phyloP scores from a whole-genome alignment of 2,888 invertebrate species.

The Megamerina dolium region DNA sequence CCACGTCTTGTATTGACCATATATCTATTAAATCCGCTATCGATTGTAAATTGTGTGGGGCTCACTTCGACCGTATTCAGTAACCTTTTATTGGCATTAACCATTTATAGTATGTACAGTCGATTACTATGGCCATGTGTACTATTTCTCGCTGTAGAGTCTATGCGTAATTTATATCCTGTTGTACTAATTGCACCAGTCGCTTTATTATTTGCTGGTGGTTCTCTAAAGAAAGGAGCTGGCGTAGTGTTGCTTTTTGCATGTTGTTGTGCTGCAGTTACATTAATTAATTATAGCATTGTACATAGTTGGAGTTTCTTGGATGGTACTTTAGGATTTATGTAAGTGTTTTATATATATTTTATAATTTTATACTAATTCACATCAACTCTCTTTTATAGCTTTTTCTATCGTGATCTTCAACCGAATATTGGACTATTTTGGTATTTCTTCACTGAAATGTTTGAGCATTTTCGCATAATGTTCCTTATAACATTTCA shows the following conservation, averaged over 20 bases:
- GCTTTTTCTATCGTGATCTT: slow-evolving; percentile 84
- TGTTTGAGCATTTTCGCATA: slow-evolving; percentile 97
- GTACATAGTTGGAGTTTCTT: slow-evolving; percentile 61
- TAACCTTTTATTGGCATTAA: slow-evolving; percentile 72
- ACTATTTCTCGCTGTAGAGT: slow-evolving; percentile 66
- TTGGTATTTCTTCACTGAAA: slow-evolving; percentile 99
- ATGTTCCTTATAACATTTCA: slow-evolving; percentile 96
- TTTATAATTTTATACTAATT: background rate
- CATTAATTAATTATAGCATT: slow-evolving; percentile 51
- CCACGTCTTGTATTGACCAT: slow-evolving; percentile 68
- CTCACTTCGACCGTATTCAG: slow-evolving; percentile 85
- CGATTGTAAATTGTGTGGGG: slow-evolving; percentile 78
- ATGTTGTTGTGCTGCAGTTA: slow-evolving; percentile 24
- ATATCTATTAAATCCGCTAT: slow-evolving; percentile 85
- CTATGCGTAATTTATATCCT: slow-evolving; percentile 80
- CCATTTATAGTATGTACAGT: slow-evolving; percentile 65
- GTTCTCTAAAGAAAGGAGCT: background rate
- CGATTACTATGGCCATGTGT: slow-evolving; percentile 59
- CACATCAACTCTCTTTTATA: slow-evolving; percentile 46
- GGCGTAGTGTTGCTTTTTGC: slow-evolving; percentile 26
- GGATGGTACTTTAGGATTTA: slow-evolving; percentile 73
- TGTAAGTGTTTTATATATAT: slow-evolving; percentile 55
- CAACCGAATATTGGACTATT: slow-evolving; percentile 96
- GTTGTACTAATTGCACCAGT: slow-evolving; percentile 76
- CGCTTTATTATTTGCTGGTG: slow-evolving; percentile 51